These are phyloP conservation scores for Darevskia mixta DNA, from an alignment of 2,797 vertebrate genomes.

Conservation along the genomic window DNA sequence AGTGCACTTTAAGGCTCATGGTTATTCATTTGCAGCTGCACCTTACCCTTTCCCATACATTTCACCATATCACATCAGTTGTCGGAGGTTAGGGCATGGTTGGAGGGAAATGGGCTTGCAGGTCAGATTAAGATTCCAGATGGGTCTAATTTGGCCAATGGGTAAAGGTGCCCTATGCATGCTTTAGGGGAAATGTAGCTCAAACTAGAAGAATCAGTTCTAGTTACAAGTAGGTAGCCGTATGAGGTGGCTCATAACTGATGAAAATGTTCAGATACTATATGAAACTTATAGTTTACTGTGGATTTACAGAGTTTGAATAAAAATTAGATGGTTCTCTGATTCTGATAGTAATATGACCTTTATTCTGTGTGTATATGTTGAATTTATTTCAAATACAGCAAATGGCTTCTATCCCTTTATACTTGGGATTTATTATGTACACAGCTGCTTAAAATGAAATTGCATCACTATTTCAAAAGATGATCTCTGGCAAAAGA, in stretches of 20 bases:
- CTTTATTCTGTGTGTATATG: neutral
- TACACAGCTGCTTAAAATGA: neutral
- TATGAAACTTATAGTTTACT: neutral
- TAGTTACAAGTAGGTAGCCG: too few relatives aligned
- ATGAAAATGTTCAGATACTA: neutral
- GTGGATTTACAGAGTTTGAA: neutral
- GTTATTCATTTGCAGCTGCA: too few relatives aligned
- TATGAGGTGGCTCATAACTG: neutral
- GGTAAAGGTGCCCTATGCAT: too few relatives aligned
- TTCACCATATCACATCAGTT: too few relatives aligned
- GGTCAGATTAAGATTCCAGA: too few relatives aligned
- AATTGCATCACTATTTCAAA: neutral
- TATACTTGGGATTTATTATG: neutral
- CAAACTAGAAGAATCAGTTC: too few relatives aligned
- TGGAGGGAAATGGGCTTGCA: too few relatives aligned
- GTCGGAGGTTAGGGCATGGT: too few relatives aligned
- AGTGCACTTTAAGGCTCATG: too few relatives aligned
- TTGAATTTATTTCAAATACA: neutral
- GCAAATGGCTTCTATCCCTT: neutral
- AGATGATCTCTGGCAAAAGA: neutral
- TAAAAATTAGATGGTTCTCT: neutral
- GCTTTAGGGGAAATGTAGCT: too few relatives aligned
- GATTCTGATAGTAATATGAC: neutral
- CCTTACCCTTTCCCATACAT: too few relatives aligned
- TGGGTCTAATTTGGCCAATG: too few relatives aligned